phyloP scores from a whole-genome alignment of 2,797 vertebrate genomes.

The Gallinago stenura region DNA sequence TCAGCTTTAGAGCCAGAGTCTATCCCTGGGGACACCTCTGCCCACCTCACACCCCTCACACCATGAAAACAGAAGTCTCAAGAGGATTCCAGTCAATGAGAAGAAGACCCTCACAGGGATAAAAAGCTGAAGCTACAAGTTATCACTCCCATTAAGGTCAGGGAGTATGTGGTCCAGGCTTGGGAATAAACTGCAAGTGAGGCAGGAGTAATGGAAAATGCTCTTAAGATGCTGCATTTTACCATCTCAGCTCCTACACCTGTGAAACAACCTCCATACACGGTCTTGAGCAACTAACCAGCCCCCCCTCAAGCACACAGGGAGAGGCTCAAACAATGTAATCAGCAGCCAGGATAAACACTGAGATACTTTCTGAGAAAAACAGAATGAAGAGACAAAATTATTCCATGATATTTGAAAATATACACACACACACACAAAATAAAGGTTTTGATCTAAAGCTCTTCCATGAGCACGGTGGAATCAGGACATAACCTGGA shows the following conservation, averaged over 20 bases:
- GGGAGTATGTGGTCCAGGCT: neutral
- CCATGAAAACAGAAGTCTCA: neutral
- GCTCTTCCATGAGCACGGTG: neutral
- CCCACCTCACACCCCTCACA: neutral
- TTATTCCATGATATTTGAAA: neutral
- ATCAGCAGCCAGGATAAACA: neutral
- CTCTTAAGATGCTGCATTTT: neutral
- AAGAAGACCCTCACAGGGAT: neutral
- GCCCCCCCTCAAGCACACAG: neutral
- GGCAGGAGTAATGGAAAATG: neutral
- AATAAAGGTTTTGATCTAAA: neutral
- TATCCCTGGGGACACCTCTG: neutral
- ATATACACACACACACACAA: rapidly evolving
- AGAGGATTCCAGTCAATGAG: neutral
- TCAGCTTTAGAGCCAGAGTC: neutral
- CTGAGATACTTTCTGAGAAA: neutral
- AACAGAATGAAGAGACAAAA: neutral
- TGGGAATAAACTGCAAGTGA: neutral
- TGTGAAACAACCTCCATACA: neutral
- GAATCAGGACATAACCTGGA: neutral
- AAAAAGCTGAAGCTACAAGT: neutral
- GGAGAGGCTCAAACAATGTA: neutral
- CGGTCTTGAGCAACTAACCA: neutral
- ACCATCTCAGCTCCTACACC: neutral
- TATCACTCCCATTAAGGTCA: neutral